Percentiles rank a stretch among this genome's conserved stretches.
Evolutionary conservation across 2,797 vertebrate species (phyloP).

Genomic region (Astyanax mexicanus): DNA sequence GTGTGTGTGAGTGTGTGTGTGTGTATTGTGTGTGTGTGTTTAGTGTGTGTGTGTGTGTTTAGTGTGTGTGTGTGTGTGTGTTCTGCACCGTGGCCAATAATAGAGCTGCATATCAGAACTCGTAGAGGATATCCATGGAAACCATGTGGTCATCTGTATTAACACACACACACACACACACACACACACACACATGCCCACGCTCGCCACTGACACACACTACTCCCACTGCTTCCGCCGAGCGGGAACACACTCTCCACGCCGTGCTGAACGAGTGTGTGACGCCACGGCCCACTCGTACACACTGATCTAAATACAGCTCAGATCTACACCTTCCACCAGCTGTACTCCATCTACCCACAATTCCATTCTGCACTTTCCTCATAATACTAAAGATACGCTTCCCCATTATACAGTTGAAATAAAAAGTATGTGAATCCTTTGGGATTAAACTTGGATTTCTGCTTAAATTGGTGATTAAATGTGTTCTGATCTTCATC

Average conservation of each 20-base stretch:
- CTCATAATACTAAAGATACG: no score
- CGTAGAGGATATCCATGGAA: conserved; percentile 65
- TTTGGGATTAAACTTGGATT: no score
- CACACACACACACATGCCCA: conserved; percentile 21
- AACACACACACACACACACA: conserved; percentile 26
- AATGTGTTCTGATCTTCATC: no score
- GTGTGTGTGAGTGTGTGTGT: neutral
- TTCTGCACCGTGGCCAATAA: conserved; percentile 25
- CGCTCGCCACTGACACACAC: conserved; percentile 20
- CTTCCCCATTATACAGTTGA: no score
- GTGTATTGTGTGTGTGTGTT: neutral
- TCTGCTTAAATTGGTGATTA: no score
- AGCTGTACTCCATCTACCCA: no score
- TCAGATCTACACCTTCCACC: no score
- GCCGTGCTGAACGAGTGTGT: neutral
- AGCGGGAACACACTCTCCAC: conserved; percentile 45
- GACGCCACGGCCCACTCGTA: neutral
- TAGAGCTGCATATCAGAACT: conserved; percentile 7
- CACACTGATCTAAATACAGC: neutral
- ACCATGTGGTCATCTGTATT: conserved; percentile 44
- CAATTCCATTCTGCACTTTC: no score
- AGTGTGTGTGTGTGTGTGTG: conserved; percentile 8
- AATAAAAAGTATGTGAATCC: no score
- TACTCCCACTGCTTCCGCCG: conserved; percentile 47
- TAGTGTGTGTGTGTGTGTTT: neutral